Conservation (phyloP, 2,113 vertebrate species). For the Scomber scombrus region DNA sequence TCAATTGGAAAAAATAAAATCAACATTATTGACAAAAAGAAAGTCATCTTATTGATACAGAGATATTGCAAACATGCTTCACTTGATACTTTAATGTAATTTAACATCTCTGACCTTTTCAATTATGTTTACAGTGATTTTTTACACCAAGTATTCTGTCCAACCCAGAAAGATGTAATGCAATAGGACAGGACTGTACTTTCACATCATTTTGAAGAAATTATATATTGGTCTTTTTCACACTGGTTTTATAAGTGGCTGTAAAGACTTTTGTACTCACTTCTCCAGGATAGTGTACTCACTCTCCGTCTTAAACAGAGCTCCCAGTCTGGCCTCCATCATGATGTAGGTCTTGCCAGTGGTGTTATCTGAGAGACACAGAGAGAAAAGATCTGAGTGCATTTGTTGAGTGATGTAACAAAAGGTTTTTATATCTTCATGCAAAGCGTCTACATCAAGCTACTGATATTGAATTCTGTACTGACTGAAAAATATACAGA, state of each 20-base stretch:
- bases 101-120: too few relatives aligned
- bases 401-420: not conserved
- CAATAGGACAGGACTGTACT: too few relatives aligned
- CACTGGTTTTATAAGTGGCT: not conserved
- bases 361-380: conserved; percentile 83
- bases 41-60: too few relatives aligned
- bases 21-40: too few relatives aligned
- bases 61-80: too few relatives aligned
- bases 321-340: conserved; percentile 95
- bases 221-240: conserved; percentile 3
- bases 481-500: not conserved
- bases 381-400: not conserved
- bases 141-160: too few relatives aligned
- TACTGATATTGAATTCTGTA: not conserved
- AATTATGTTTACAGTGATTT: too few relatives aligned
- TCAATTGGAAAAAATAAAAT: too few relatives aligned
- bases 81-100: too few relatives aligned
- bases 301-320: conserved; percentile 93
- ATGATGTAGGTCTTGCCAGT: conserved; percentile 90
- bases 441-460: too few relatives aligned
- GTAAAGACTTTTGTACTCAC: conserved; percentile 78
- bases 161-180: too few relatives aligned
- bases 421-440: not conserved
- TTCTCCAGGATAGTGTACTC: conserved; percentile 94
- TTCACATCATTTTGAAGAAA: not conserved